These are phyloP conservation scores for Mongoloraphidia duomilia DNA, from an alignment of 2,888 invertebrate species.

Conservation along the genomic window DNA sequence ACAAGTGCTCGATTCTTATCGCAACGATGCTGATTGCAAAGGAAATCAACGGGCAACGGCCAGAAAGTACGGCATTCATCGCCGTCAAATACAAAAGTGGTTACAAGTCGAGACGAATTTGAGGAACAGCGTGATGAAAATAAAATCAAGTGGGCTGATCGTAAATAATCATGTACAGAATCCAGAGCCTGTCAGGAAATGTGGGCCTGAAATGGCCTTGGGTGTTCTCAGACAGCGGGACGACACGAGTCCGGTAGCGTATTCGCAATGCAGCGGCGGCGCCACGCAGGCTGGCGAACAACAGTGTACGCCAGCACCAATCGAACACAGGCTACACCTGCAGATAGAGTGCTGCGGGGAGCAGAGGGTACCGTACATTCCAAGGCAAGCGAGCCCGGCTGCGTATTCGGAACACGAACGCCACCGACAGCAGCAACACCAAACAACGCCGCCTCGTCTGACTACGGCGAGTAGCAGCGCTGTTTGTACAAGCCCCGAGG, in stretches of 20 bases:
- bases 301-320: background rate
- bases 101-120: conserved; percentile 70
- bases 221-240: conserved; percentile 28
- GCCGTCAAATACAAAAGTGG: conserved; percentile 86
- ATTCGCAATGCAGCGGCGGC: conserved; percentile 9
- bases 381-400: conserved; percentile 7
- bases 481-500: conserved; percentile 1
- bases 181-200: conserved; percentile 17
- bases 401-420: conserved; percentile 11
- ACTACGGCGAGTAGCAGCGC: background rate
- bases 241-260: conserved; percentile 20
- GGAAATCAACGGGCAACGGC: conserved; percentile 83
- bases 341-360: background rate
- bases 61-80: conserved; percentile 78
- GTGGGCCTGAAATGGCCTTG: conserved; percentile 24
- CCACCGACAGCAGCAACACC: conserved; percentile 20
- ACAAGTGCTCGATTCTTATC: conserved; percentile 76
- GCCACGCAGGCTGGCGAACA: conserved; percentile 9
- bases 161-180: conserved; percentile 1
- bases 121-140: conserved; percentile 52
- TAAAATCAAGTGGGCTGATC: conserved; percentile 17
- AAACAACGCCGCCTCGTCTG: conserved; percentile 18
- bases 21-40: conserved; percentile 73
- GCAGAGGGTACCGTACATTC: conserved; percentile 4
- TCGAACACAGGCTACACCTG: conserved; percentile 3